Evolutionary conservation across 2,797 vertebrate species (phyloP).

Genomic region (Sebastes umbrosus): DNA sequence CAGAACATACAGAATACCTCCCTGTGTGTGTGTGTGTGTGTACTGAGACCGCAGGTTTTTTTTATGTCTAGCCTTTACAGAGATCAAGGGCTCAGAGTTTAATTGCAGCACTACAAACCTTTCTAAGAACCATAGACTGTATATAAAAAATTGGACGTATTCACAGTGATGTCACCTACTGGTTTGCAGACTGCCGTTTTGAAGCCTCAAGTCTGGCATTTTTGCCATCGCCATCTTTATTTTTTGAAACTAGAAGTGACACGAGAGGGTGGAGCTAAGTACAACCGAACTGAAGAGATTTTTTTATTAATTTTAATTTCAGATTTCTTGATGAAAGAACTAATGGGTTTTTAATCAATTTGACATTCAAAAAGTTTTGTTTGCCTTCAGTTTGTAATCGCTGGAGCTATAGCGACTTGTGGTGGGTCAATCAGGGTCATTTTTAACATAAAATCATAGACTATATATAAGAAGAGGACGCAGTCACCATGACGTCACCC

Average conservation of each 20-base stretch:
- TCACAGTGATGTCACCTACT: rapidly evolving
- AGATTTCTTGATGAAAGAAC: not conserved
- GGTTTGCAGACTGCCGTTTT: too few species aligned
- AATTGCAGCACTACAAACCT: not conserved
- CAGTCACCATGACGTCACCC: too few species aligned
- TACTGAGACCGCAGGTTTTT: conserved; percentile 14
- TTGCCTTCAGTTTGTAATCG: not conserved
- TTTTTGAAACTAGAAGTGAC: too few species aligned
- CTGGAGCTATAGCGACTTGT: not conserved
- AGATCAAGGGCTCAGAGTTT: conserved; percentile 2
- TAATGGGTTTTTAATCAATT: not conserved
- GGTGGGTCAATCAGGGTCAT: not conserved
- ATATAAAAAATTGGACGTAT: too few species aligned
- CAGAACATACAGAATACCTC: conserved; percentile 25
- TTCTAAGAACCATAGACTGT: not conserved
- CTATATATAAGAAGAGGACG: too few species aligned
- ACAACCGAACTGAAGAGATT: not conserved
- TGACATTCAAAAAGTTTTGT: not conserved
- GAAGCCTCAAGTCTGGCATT: too few species aligned
- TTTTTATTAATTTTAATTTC: not conserved
- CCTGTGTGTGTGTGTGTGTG: conserved; percentile 6
- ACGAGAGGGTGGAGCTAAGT: too few species aligned
- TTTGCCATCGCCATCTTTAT: rapidly evolving
- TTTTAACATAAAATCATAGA: not conserved
- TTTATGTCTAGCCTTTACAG: not conserved